Base-by-base conservation (phyloP, 2,888 invertebrate genomes). In the Zele albiditarsus region DNA sequence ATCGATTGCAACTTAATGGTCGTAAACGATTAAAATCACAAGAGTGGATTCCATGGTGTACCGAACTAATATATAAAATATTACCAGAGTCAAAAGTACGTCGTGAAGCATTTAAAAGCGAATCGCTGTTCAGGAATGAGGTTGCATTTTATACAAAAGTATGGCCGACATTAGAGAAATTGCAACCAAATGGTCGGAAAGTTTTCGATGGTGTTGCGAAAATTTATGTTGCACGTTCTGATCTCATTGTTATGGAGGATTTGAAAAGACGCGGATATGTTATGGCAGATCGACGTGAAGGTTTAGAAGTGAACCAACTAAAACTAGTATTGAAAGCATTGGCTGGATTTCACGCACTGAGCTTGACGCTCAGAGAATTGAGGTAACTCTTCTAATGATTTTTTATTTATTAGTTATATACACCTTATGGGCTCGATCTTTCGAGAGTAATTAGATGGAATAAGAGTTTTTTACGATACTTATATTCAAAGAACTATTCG, bases 131-230 rank as follows among this genome's bases (percentile, higher is more conserved):
- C 84, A 91, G 90, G 82, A 94, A 94, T 81, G 94, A 94, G 87
- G 93, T 94, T 0, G 93, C 93, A 10, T 94, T 94, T 84, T 94
- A 94, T 84, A 94, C 92, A 42, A 91, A 92, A 81, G 93, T 94
- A 16, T 92, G 94, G 91, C 94, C 94, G 6, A 91, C 92, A n/a
- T 83, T 94, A 31, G 84, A 90, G 0, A 88, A 90, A 71, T 93
- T 94, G 79, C 94, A 94, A 80, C 77, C 78, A 16, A 76, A 78
- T 6, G 84, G 74, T 0, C 82, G 76, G 25, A 71, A 71, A 46
- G 87, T 88, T 20, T 88, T 89, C 69, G 75, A 77, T 31, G 89
- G 89, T 6, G 85, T 88, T 0, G 85, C 86, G 16, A 88, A 86
- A 73, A 82, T 87, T 49, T 88, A 88, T 46, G 84, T 87, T 0